Conservation (phyloP, 2,888 invertebrate genomes). For the Epiblema foenella region DNA sequence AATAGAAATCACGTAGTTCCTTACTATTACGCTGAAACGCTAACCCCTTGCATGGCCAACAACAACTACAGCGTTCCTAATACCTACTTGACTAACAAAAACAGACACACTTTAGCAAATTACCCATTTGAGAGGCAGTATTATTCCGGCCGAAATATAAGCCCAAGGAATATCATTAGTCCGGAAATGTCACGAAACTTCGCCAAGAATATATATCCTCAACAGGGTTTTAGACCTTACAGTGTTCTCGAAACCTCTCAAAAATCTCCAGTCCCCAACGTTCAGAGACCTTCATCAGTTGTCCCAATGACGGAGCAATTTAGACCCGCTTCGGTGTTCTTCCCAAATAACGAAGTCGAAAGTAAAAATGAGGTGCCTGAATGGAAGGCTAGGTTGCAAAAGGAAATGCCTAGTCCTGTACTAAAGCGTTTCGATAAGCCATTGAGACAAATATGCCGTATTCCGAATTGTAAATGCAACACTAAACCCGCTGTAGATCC, state of each 20-base stretch:
- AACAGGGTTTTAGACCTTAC: conserved; percentile 72
- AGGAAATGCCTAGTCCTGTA: conserved; percentile 65
- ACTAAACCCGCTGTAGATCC: conserved; percentile 59
- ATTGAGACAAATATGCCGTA: conserved; percentile 69
- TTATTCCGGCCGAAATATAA: conserved; percentile 64
- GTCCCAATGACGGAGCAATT: conserved; percentile 79
- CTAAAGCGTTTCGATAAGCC: conserved; percentile 71
- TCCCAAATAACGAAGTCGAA: conserved; percentile 61
- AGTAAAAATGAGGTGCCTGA: conserved; percentile 70
- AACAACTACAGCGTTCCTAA: conserved; percentile 69
- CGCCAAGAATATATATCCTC: conserved; percentile 61
- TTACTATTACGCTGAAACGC: conserved; percentile 79
- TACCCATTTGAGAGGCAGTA: conserved; percentile 70
- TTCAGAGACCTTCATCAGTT: conserved; percentile 75
- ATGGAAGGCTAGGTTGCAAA: conserved; percentile 75
- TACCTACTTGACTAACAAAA: conserved; percentile 59
- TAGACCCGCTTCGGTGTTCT: conserved; percentile 74
- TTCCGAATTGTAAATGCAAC: conserved; percentile 79
- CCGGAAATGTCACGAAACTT: conserved; percentile 66
- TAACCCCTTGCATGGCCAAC: conserved; percentile 77
- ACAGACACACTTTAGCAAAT: conserved; percentile 70
- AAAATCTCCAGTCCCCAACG: conserved; percentile 64
- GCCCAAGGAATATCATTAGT: conserved; percentile 58
- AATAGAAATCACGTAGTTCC: conserved; percentile 83
- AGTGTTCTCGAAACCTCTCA: conserved; percentile 75